Conservation (phyloP, 2,888 invertebrate species). For the Tholera decimalis region DNA sequence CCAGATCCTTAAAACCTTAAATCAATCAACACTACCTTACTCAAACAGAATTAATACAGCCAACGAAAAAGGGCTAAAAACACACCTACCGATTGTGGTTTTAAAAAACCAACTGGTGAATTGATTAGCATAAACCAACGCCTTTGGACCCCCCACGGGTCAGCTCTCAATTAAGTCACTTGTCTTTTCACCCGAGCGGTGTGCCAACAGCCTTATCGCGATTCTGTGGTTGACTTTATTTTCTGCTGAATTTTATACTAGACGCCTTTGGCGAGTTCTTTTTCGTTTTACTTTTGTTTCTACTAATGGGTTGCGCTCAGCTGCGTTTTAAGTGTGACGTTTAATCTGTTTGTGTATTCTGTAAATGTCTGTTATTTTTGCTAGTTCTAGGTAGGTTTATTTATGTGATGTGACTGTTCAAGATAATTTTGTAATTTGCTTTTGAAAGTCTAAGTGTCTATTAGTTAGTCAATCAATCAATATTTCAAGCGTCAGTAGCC, state of each 20-base stretch:
- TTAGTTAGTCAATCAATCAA: too few relatives aligned
- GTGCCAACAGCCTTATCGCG: conserved; percentile 86
- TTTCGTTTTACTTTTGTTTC: conserved; percentile 57
- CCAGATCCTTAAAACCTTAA: conserved; percentile 32
- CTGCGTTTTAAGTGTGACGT: conserved; percentile 27
- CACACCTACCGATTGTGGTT: conserved; percentile 82
- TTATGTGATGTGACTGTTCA: background rate
- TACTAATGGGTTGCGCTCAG: conserved; percentile 51
- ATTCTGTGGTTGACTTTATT: conserved; percentile 82
- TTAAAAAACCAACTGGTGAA: conserved; percentile 88
- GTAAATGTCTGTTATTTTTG: background rate
- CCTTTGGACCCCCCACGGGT: conserved; percentile 86
- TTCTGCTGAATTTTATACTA: conserved; percentile 81
- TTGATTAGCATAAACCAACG: conserved; percentile 90
- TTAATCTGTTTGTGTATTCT: background rate
- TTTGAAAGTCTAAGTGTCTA: too few relatives aligned
- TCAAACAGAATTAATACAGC: conserved; percentile 68
- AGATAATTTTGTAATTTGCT: background rate
- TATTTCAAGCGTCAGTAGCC: too few relatives aligned
- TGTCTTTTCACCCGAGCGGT: conserved; percentile 86
- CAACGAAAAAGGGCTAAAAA: conserved; percentile 64
- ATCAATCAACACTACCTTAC: conserved; percentile 65
- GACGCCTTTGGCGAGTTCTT: conserved; percentile 64
- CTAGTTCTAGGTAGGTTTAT: too few relatives aligned
- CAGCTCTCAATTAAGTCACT: conserved; percentile 90